Evolutionary conservation across 2,888 invertebrate species (phyloP).

Genomic region (Cheilosia impressa): DNA sequence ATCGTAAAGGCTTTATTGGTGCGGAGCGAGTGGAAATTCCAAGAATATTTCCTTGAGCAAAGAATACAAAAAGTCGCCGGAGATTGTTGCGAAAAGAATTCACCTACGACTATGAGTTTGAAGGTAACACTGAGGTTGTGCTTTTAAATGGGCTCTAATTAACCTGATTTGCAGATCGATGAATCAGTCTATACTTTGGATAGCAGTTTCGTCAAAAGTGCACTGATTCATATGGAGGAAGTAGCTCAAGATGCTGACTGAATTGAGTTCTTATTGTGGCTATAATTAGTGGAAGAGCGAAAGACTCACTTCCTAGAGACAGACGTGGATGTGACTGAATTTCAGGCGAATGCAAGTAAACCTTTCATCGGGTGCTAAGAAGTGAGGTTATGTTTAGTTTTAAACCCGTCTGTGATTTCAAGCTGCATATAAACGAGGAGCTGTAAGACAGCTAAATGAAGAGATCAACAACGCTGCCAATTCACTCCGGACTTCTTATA

Average conservation of each 20-base stretch:
- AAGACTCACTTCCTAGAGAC: not conserved
- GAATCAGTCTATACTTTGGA: slow-evolving; percentile 28
- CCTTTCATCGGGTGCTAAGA: not conserved
- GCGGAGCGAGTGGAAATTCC: slow-evolving; percentile 46
- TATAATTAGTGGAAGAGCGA: not conserved
- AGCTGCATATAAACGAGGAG: no score
- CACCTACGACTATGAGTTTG: slow-evolving; percentile 19
- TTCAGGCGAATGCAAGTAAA: not conserved
- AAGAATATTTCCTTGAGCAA: slow-evolving; percentile 52
- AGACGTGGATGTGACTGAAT: not conserved
- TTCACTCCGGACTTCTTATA: no score
- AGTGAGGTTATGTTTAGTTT: not conserved
- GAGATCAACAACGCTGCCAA: no score
- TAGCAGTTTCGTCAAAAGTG: not conserved
- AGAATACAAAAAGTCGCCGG: slow-evolving; percentile 4
- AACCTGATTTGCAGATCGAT: slow-evolving; percentile 40
- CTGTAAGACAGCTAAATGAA: no score
- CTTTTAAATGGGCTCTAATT: slow-evolving; percentile 41
- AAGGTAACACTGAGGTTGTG: slow-evolving; percentile 26
- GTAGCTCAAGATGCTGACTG: not conserved
- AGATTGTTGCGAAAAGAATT: slow-evolving; percentile 5
- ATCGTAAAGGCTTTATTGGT: slow-evolving; percentile 20
- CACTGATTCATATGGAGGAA: slow-evolving; percentile 57
- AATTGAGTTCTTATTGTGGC: not conserved
- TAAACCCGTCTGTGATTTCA: no score